A percentile compares a stretch with the other conserved stretches of the same genome.
Evolutionary conservation across 2,888 invertebrate species (phyloP).

Genomic region (Sabatieria punctata): DNA sequence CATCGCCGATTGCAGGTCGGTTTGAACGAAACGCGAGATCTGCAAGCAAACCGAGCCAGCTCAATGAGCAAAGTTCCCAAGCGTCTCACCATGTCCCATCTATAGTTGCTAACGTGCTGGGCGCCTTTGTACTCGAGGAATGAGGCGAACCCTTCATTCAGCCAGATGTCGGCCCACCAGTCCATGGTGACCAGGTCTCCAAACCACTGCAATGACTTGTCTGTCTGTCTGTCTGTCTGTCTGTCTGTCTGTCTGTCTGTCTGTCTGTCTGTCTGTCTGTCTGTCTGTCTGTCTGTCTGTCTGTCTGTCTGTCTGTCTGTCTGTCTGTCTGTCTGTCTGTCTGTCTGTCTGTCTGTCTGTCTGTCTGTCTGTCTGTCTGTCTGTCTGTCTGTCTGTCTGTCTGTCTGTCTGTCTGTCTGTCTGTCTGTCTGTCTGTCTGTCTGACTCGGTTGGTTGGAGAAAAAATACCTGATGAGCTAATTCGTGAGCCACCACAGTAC

Average conservation of each 20-base stretch:
- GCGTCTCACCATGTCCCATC: neutral
- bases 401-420: no score
- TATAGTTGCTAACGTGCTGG: neutral
- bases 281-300: no score
- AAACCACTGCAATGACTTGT: conserved; percentile 16
- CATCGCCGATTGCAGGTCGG: neutral
- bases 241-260: no score
- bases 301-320: no score
- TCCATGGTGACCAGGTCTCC: conserved; percentile 18
- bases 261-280: no score
- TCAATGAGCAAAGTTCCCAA: neutral
- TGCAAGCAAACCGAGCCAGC: neutral
- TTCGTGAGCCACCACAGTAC: conserved; percentile 68
- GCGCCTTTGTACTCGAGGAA: conserved; percentile 13
- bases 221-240: no score
- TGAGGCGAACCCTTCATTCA: conserved; percentile 21
- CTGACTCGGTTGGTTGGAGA: no score
- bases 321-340: no score
- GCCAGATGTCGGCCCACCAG: conserved; percentile 20
- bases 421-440: no score
- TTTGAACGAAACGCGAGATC: neutral
- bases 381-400: no score
- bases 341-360: no score
- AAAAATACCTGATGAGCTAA: conserved; percentile 58
- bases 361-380: no score